Evolutionary conservation across 2,888 invertebrate species (phyloP), one percentile per base, ranked within the genome.

Genomic region (Scaeva pyrastri): DNA sequence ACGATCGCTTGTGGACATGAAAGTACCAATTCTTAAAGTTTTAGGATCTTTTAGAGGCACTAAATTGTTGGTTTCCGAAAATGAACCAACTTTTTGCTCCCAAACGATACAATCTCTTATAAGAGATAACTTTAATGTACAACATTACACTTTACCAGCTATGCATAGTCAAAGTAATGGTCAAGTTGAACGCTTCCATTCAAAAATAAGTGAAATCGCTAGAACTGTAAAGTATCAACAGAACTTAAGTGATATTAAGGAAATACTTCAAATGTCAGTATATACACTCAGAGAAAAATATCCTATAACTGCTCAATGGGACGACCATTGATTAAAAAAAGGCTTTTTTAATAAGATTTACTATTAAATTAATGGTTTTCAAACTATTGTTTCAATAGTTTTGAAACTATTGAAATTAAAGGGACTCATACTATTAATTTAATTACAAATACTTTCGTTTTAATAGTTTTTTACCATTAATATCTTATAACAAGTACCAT

Each of bases 151-250:
- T 12, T 12, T 23, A 26, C 23, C 52, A 23, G 23, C 52, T 52
- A 23, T 52, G 23, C 52, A 52, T 56, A 75, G 66, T 48, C 14
- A 14, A 31, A 62, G 41, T 16, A 66, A 75, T n/a, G 64, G 75
- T 6, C 75, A 45, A 31, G 75, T 66, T 12, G 75, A 75, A 12
- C 36, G 75, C 6, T 75, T 75, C 45, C 66, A 75, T 48, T 43
- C n/a, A 11, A 66, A 66, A 1, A 23, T 56, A 45, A 36, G 52
- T 14, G 55, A 75, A 58, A 75, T 56, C 31, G 66, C 45, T 14
- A 66, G 56, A 31, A 56, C 43, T 36, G 26, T 26, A 31, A 66
- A 56, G 31, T 14, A 45, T 7, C 31, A 75, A 45, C 41, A 75
- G 7, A 55, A 55, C 26, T 55, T 56, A n/a, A 16, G 31, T 23